A percentile compares a stretch with the other conserved stretches of the same genome.
Evolutionary conservation across 2,797 vertebrate species (phyloP).

Genomic region (Champsocephalus esox): DNA sequence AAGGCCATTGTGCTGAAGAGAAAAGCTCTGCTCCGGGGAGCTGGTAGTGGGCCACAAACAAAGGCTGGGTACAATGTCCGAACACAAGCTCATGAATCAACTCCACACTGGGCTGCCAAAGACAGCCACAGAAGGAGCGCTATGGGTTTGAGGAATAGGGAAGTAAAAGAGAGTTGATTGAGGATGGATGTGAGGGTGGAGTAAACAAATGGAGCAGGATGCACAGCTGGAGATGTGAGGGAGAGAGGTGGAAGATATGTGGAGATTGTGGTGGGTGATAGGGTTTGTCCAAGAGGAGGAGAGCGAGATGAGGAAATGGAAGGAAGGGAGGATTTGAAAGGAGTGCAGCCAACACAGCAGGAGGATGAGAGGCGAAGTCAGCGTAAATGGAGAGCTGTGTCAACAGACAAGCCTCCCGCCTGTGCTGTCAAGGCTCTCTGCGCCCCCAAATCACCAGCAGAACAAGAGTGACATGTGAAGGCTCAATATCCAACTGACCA

Average conservation of each 20-base stretch:
- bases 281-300: conserved; percentile 29
- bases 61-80: conserved; percentile 78
- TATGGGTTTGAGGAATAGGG: conserved; percentile 31
- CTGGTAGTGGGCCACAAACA: conserved; percentile 81
- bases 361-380: conserved; percentile 61
- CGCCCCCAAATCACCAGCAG: conserved; percentile 40
- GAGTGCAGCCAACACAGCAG: conserved; percentile 55
- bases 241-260: conserved; percentile 32
- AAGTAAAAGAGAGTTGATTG: conserved; percentile 42
- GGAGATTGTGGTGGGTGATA: conserved; percentile 26
- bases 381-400: conserved; percentile 59
- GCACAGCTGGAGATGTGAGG: conserved; percentile 57
- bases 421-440: conserved; percentile 20
- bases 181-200: conserved; percentile 54
- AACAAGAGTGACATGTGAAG: conserved; percentile 31
- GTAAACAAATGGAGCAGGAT: conserved; percentile 52
- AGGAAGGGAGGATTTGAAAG: conserved; percentile 36
- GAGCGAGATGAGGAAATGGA: conserved; percentile 45
- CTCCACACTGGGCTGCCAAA: conserved; percentile 63
- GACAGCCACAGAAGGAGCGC: conserved; percentile 49
- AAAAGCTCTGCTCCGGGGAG: conserved; percentile 73
- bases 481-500: conserved; percentile 11
- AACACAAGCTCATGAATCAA: conserved; percentile 72
- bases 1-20: conserved; percentile 76
- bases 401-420: conserved; percentile 56